Conservation (phyloP, 2,888 invertebrate genomes). For the Drosophila subsilvestris region DNA sequence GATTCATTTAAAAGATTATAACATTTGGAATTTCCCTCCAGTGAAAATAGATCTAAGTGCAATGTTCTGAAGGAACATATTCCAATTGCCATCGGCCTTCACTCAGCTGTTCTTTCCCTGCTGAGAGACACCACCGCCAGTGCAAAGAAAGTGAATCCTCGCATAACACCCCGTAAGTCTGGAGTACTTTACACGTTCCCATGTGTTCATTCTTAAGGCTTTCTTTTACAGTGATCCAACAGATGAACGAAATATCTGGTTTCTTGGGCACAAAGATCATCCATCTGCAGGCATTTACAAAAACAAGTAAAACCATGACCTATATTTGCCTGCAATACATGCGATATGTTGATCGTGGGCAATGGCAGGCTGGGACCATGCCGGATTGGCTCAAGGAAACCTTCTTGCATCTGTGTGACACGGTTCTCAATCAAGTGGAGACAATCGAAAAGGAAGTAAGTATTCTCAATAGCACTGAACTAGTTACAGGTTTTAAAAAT, state of each 20-base stretch:
- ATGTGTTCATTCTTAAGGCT: background rate
- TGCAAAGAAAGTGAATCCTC: conserved; percentile 10
- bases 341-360: background rate
- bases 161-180: conserved; percentile 42
- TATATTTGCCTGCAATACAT: conserved; percentile 54
- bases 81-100: conserved; percentile 42
- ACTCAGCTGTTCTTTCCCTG: conserved; percentile 37
- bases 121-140: conserved; percentile 18
- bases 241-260: conserved; percentile 54
- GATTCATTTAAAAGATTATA: background rate
- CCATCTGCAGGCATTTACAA: conserved; percentile 49
- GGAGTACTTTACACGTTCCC: background rate
- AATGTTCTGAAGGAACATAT: conserved; percentile 26
- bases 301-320: conserved; percentile 65
- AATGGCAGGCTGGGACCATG: background rate
- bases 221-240: conserved; percentile 51
- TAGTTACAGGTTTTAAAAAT: background rate
- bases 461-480: background rate
- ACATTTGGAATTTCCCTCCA: background rate
- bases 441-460: conserved; percentile 42
- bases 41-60: conserved; percentile 9
- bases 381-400: conserved; percentile 60
- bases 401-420: conserved; percentile 50
- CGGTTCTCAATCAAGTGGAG: conserved; percentile 50
- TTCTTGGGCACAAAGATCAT: conserved; percentile 20